Evolutionary conservation across 2,888 invertebrate species (phyloP).

Genomic region (Hybos culiciformis): DNA sequence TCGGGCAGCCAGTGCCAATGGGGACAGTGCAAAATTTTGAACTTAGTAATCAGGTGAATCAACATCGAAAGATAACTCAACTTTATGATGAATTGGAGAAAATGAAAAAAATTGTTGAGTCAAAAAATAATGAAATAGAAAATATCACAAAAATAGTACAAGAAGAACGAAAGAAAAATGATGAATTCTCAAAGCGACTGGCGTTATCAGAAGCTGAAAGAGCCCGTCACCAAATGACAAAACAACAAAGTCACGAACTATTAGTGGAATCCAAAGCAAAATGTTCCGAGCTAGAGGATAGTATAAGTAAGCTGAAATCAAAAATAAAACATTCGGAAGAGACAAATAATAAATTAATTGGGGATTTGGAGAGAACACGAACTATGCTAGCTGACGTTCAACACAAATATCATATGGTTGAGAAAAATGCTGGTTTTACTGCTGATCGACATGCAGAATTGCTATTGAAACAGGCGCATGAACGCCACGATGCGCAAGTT

Average conservation of each 20-base stretch:
- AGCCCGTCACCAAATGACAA: conserved; percentile 43
- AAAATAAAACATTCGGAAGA: conserved; percentile 33
- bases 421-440: conserved; percentile 25
- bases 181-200: conserved; percentile 42
- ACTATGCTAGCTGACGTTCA: conserved; percentile 38
- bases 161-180: conserved; percentile 21
- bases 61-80: conserved; percentile 6
- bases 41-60: not conserved
- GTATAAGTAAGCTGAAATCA: conserved; percentile 25
- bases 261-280: conserved; percentile 38
- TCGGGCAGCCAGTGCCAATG: conserved; percentile 1
- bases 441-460: conserved; percentile 27
- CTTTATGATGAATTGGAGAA: conserved; percentile 20
- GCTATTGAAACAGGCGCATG: conserved; percentile 36
- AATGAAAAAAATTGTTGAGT: conserved; percentile 34
- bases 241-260: conserved; percentile 49
- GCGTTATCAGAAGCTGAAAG: conserved; percentile 45
- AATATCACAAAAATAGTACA: conserved; percentile 30
- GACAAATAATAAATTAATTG: conserved; percentile 40
- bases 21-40: not conserved
- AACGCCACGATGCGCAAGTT: conserved; percentile 37
- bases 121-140: conserved; percentile 34
- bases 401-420: conserved; percentile 32
- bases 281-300: conserved; percentile 29
- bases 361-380: conserved; percentile 41